Conservation (phyloP, 2,888 invertebrate genomes). For the Schizotus pectinicornis region DNA sequence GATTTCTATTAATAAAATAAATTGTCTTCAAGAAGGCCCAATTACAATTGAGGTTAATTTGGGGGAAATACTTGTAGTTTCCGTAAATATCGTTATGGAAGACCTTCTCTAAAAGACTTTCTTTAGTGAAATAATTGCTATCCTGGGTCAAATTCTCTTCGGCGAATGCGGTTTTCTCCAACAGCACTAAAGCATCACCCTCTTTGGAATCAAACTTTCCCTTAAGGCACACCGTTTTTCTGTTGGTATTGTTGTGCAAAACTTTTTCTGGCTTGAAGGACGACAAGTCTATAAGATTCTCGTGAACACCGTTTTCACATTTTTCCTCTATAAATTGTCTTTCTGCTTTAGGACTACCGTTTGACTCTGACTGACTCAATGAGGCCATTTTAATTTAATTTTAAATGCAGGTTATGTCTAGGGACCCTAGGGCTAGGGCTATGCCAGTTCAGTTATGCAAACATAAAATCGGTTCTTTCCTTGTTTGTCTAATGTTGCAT, state of each 20-base stretch:
- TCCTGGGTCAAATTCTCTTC: slow-evolving; percentile 65
- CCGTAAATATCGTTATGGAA: slow-evolving; percentile 88
- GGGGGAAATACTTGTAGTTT: slow-evolving; percentile 74
- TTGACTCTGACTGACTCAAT: slow-evolving; percentile 8
- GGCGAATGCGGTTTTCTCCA: slow-evolving; percentile 84
- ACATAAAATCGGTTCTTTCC: too few relatives aligned
- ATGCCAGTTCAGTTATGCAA: background rate
- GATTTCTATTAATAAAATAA: slow-evolving; percentile 4
- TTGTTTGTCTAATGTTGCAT: too few relatives aligned
- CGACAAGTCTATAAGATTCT: slow-evolving; percentile 62
- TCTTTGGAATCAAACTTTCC: slow-evolving; percentile 70
- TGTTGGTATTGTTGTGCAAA: slow-evolving; percentile 73
- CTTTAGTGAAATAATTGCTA: slow-evolving; percentile 66
- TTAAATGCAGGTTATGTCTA: slow-evolving; percentile 2
- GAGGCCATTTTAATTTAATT: slow-evolving; percentile 32
- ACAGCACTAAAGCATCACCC: slow-evolving; percentile 72
- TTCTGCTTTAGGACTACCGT: slow-evolving; percentile 31
- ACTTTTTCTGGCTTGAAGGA: slow-evolving; percentile 72
- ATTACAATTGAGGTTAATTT: slow-evolving; percentile 65
- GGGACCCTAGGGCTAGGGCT: too few relatives aligned
- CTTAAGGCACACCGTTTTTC: slow-evolving; percentile 73
- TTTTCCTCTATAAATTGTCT: slow-evolving; percentile 36
- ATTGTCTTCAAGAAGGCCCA: slow-evolving; percentile 21
- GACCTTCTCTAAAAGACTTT: slow-evolving; percentile 66
- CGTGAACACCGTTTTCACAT: slow-evolving; percentile 43